phyloP scores from a whole-genome alignment of 2,113 vertebrate genomes.

The Oophaga pumilio region DNA sequence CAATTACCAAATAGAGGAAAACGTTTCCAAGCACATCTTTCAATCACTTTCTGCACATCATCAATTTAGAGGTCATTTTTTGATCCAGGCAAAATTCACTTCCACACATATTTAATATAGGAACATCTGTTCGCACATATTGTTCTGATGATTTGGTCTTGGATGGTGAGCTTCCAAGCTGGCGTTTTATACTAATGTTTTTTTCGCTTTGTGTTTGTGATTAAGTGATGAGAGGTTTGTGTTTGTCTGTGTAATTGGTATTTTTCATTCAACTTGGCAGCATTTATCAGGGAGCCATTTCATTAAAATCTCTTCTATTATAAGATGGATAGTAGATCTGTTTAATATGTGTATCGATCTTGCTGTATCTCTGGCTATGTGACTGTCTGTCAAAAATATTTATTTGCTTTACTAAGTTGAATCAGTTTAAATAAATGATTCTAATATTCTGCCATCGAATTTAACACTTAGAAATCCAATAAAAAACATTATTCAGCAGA shows the following conservation, averaged over 20 bases:
- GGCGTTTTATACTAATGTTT: conserved; percentile 4
- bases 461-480: background rate
- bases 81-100: conserved; percentile 2
- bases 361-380: background rate
- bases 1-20: background rate
- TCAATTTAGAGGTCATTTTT: conserved; percentile 8
- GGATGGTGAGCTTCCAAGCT: conserved; percentile 15
- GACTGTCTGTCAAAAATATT: background rate
- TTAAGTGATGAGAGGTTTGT: conserved; percentile 9
- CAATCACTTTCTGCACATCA: background rate
- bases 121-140: conserved; percentile 16
- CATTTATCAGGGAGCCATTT: background rate
- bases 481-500: background rate
- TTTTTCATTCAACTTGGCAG: conserved; percentile 2
- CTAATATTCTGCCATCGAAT: background rate
- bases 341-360: background rate
- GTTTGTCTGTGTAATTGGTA: conserved; percentile 23
- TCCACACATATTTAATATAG: conserved; percentile 12
- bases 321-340: background rate
- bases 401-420: background rate
- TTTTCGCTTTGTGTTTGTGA: conserved; percentile 25
- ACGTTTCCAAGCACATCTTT: background rate
- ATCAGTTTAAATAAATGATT: background rate
- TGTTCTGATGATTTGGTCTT: conserved; percentile 7
- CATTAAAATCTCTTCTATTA: background rate